phyloP scores from a whole-genome alignment of 1,140 invertebrate species.

The Gyrodactylus salaris region DNA sequence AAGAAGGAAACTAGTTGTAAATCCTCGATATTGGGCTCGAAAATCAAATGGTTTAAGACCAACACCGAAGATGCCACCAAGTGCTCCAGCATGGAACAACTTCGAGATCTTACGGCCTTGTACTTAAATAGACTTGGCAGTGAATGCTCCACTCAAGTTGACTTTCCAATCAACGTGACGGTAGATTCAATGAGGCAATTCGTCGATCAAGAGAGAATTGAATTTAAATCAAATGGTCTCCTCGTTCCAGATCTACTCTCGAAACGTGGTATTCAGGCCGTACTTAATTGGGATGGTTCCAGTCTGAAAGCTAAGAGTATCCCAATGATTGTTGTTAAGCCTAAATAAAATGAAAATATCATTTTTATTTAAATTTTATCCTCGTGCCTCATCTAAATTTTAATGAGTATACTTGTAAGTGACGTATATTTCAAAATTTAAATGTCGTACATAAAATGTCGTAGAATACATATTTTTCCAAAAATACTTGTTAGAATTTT shows the following conservation, averaged over 20 bases:
- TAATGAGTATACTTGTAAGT: too few relatives aligned
- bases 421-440: too few relatives aligned
- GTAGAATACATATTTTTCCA: too few relatives aligned
- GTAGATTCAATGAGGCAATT: neutral
- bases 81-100: neutral
- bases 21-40: neutral
- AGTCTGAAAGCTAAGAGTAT: neutral
- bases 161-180: neutral
- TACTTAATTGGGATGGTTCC: neutral
- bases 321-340: neutral
- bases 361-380: too few relatives aligned
- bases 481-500: too few relatives aligned
- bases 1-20: neutral
- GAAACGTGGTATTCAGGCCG: neutral
- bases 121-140: neutral
- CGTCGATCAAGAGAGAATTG: neutral
- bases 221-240: neutral
- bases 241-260: neutral
- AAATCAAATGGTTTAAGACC: neutral
- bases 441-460: too few relatives aligned
- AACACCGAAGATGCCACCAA: neutral
- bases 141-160: neutral
- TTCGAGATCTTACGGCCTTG: neutral
- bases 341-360: too few relatives aligned
- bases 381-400: too few relatives aligned